Evolutionary conservation across 2,888 invertebrate genomes (phyloP), one percentile per base, ranked within the genome.

Genomic region (Lasioglossum morio): DNA sequence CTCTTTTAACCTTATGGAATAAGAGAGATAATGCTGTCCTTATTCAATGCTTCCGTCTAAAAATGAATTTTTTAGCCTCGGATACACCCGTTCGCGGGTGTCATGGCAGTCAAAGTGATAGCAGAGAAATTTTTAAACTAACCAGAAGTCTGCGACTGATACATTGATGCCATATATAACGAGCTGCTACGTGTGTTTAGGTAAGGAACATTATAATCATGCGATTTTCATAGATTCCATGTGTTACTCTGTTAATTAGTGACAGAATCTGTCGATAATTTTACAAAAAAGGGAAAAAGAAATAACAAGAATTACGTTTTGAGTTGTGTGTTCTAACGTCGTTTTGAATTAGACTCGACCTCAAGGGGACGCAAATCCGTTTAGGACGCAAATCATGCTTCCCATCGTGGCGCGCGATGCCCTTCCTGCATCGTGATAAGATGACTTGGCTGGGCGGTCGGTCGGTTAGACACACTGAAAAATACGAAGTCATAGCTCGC

Each of bases 141-240:
- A 85, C 5, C 60, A 43, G 76, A 79, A 77, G 82, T 74, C 76
- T 70, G 34, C 77, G 63, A 57, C 60, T 73, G 72, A 77, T 79
- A 74, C 70, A 43, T 48, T 72, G 66, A 78, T 23, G 63, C 46
- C 48, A 23, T 60, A 77, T 43, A 73, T 72, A 72, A 82, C 23
- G 43, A 75, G 80, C 72, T 34, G 75, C 74, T 69, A 69, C 70
- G 73, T 81, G 76, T 79, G 78, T 79, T 85, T 87, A 86, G 87
- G 82, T 86, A 87, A 87, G 86, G 75, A 77, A 73, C 27, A 69
- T 70, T 84, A 81, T 84, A 81, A 81, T 46, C 60, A 73, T 77
- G 48, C 72, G 30, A 69, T 66, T 72, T 77, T 43, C 53, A 53
- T 77, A n/a, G 30, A 69, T 78, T 27, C 40, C 40, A 43, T 77